These are phyloP conservation scores for Furnarius figulus DNA, from an alignment of 2,113 vertebrate genomes.

Conservation along the genomic window DNA sequence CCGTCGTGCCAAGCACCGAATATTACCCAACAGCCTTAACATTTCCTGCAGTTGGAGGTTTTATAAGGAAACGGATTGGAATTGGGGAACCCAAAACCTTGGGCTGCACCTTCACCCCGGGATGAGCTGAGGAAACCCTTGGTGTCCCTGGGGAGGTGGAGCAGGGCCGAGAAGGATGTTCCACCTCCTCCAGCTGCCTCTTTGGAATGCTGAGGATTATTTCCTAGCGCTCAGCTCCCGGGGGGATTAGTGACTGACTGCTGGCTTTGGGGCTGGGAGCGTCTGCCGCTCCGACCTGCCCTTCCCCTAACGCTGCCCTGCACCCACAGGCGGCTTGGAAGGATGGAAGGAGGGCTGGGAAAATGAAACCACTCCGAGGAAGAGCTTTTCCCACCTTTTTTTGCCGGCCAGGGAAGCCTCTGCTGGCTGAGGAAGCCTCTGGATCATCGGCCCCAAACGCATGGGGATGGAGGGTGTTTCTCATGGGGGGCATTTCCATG, in stretches of 20 bases:
- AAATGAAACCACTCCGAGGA: accelerated
- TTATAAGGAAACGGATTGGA: neutral
- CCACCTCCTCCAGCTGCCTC: neutral
- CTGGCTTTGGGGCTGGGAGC: neutral
- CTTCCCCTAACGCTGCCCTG: neutral
- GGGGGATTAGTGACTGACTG: constrained; percentile 7
- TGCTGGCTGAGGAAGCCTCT: neutral
- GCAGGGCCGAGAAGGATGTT: neutral
- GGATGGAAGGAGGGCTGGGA: neutral
- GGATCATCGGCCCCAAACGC: neutral
- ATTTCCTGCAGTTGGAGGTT: accelerated
- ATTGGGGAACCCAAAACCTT: neutral
- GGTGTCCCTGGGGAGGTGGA: neutral
- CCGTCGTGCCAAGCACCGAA: neutral
- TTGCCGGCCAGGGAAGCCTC: neutral
- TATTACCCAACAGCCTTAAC: accelerated
- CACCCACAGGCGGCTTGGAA: neutral
- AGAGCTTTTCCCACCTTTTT: neutral
- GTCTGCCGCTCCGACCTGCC: neutral
- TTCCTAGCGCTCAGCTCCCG: neutral
- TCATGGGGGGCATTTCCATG: too few species aligned
- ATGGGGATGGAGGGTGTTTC: too few species aligned
- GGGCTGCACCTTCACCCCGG: neutral
- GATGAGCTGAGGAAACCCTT: neutral
- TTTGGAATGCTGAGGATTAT: neutral